Percentiles rank a stretch among this genome's conserved stretches.
Evolutionary conservation across 1,140 invertebrate species (phyloP).

Genomic region (Goniozus legneri): DNA sequence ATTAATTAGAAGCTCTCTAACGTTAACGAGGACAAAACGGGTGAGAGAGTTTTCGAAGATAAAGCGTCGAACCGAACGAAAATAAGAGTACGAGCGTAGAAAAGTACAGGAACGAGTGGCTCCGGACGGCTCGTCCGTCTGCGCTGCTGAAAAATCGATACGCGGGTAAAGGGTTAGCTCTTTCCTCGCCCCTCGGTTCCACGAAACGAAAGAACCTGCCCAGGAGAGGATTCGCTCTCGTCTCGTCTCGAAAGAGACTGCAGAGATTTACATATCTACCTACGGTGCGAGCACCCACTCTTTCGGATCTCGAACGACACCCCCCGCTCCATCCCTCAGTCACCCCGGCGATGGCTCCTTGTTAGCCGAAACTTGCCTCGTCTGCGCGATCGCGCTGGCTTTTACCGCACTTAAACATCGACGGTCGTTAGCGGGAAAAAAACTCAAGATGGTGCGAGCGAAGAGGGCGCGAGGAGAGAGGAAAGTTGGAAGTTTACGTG

Average conservation of each 20-base stretch:
- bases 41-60: no score
- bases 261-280: constrained; percentile 43
- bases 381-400: constrained; percentile 36
- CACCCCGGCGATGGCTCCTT: no score
- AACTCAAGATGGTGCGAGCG: constrained; percentile 21
- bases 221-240: constrained; percentile 24
- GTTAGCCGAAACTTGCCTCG: constrained; percentile 46
- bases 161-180: constrained; percentile 51
- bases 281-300: constrained; percentile 32
- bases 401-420: constrained; percentile 35
- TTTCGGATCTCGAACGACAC: no score
- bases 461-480: constrained; percentile 6
- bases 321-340: no score
- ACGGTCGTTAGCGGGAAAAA: constrained; percentile 34
- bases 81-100: constrained; percentile 33
- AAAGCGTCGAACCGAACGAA: constrained; percentile 17
- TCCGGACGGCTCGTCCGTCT: constrained; percentile 44
- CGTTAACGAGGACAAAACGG: no score
- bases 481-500: constrained; percentile 10
- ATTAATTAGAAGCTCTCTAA: no score
- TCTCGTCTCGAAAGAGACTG: constrained; percentile 14
- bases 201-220: constrained; percentile 35
- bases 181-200: no score
- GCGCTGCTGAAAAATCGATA: constrained; percentile 53
- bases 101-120: constrained; percentile 34